phyloP scores from a whole-genome alignment of 2,797 vertebrate species.

The Lateolabrax maculatus region DNA sequence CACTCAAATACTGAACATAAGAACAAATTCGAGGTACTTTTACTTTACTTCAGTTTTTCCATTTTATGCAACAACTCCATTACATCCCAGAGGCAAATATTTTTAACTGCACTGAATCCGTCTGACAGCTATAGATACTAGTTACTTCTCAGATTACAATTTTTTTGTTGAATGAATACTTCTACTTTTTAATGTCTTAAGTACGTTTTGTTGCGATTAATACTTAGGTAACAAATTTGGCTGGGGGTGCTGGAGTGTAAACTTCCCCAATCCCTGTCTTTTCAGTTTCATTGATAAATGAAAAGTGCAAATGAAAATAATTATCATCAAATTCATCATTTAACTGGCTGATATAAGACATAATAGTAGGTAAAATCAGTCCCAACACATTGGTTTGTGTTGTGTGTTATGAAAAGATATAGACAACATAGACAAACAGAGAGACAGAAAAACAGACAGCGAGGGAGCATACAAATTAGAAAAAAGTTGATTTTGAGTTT shows the following conservation, averaged over 20 bases:
- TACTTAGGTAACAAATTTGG: background rate
- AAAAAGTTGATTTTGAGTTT: slow-evolving; percentile 22
- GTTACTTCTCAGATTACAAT: background rate
- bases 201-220: background rate
- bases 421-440: background rate
- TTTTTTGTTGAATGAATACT: background rate
- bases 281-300: background rate
- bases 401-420: background rate
- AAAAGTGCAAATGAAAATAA: background rate
- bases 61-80: background rate
- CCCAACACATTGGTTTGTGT: background rate
- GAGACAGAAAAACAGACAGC: slow-evolving; percentile 2
- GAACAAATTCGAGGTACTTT: no score
- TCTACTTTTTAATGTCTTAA: no score
- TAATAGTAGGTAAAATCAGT: background rate
- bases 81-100: background rate
- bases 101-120: background rate
- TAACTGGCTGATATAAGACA: background rate
- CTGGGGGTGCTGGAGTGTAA: background rate
- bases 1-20: no score
- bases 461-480: slow-evolving; percentile 17
- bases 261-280: background rate
- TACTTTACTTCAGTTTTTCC: no score
- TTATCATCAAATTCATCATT: background rate
- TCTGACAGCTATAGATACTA: background rate